phyloP scores from a whole-genome alignment of 2,113 vertebrate species.

The Gobiocypris rarus region DNA sequence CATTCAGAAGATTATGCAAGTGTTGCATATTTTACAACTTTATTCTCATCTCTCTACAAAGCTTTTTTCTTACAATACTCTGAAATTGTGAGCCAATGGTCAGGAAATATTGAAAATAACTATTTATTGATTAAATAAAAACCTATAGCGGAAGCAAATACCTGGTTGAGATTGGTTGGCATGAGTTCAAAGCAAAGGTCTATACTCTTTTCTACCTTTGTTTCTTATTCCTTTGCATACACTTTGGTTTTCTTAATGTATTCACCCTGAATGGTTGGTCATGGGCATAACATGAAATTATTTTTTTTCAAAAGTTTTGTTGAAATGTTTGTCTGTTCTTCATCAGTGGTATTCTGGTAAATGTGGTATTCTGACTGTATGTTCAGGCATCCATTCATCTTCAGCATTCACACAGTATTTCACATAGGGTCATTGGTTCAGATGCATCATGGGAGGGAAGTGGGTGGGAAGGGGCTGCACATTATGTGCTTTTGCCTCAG shows the following conservation, averaged over 20 bases:
- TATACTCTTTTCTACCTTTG: background rate
- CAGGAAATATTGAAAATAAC: background rate
- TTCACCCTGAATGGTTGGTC: background rate
- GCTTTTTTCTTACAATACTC: background rate
- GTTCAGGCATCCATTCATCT: background rate
- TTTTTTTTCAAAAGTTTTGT: background rate
- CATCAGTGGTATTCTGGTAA: background rate
- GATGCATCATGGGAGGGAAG: constrained; percentile 27
- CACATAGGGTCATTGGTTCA: constrained; percentile 30
- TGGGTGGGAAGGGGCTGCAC: constrained; percentile 35
- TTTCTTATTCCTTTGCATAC: background rate
- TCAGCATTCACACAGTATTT: constrained; percentile 20
- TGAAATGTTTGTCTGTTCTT: background rate
- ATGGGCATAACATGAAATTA: background rate
- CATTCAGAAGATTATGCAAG: background rate
- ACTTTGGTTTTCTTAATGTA: background rate
- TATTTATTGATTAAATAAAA: background rate
- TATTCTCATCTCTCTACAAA: background rate
- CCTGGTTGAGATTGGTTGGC: background rate
- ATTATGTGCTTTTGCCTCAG: constrained; percentile 38
- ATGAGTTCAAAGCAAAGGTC: background rate
- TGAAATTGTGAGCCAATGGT: background rate
- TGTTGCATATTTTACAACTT: background rate
- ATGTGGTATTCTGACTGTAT: background rate
- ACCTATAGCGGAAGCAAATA: background rate